A percentile compares a stretch with the other conserved stretches of the same genome.
Evolutionary conservation across 2,797 vertebrate genomes (phyloP).

Genomic region (Pseudopleuronectes americanus): DNA sequence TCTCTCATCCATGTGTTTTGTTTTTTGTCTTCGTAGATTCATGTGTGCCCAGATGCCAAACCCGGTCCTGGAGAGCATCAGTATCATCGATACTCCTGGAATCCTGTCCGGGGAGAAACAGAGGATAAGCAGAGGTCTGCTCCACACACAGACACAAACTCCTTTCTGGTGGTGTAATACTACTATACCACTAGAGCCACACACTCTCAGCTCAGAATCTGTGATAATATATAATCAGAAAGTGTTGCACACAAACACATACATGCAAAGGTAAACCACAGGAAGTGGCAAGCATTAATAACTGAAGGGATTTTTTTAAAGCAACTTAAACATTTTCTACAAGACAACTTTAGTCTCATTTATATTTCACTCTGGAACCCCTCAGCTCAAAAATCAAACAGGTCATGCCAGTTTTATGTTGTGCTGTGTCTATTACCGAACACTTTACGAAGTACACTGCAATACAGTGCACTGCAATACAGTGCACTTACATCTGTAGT

Average conservation of each 20-base stretch:
- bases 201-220: conserved; percentile 11
- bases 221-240: background rate
- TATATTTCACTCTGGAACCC: conserved; percentile 31
- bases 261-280: conserved; percentile 21
- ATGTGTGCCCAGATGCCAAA: conserved; percentile 96
- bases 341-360: conserved; percentile 7
- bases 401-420: conserved; percentile 30
- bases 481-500: no score
- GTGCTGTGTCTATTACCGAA: no score
- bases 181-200: conserved; percentile 14
- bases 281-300: conserved; percentile 38
- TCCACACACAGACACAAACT: conserved; percentile 17
- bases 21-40: conserved; percentile 81
- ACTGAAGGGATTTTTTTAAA: conserved; percentile 1
- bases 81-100: conserved; percentile 95
- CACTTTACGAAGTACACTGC: no score
- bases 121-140: conserved; percentile 86
- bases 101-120: conserved; percentile 89
- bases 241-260: background rate
- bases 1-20: conserved; percentile 22
- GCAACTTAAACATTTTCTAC: background rate
- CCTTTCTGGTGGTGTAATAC: background rate
- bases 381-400: conserved; percentile 25
- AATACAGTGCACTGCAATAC: no score
- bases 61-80: conserved; percentile 93